Evolutionary conservation across 2,888 invertebrate species (phyloP).

Genomic region (Mesochorus sp.): DNA sequence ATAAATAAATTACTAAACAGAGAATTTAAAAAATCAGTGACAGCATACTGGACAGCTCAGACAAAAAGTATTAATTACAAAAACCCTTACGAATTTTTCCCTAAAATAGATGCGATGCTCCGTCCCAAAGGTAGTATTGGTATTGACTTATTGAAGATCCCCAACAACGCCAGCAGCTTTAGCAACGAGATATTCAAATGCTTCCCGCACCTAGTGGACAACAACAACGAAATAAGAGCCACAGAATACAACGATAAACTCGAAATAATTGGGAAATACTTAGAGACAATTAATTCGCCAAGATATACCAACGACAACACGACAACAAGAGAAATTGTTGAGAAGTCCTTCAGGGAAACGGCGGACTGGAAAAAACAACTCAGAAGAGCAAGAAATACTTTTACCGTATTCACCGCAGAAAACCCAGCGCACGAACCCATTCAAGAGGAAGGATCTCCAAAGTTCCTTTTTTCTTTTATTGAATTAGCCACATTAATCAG

Average conservation of each 20-base stretch:
- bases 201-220: not conserved
- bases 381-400: not conserved
- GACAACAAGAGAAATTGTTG: not conserved
- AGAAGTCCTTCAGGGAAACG: not conserved
- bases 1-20: slow-evolving; percentile 5
- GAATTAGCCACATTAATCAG: not conserved
- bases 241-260: slow-evolving; percentile 18
- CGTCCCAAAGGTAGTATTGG: not conserved
- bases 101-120: slow-evolving; percentile 27
- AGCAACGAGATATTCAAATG: not conserved
- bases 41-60: slow-evolving; percentile 26
- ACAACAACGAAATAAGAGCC: slow-evolving; percentile 1
- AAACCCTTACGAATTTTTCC: slow-evolving; percentile 38
- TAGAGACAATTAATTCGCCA: not conserved
- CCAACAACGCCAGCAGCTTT: not conserved
- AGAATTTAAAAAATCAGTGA: slow-evolving; percentile 37
- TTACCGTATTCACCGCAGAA: not conserved
- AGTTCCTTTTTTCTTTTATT: not conserved
- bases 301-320: slow-evolving; percentile 31
- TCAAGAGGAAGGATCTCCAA: not conserved
- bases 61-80: slow-evolving; percentile 29
- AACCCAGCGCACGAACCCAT: slow-evolving; percentile 15
- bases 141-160: slow-evolving; percentile 10
- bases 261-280: slow-evolving; percentile 26
- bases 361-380: not conserved